Evolutionary conservation across 2,888 invertebrate species (phyloP), one percentile per base, ranked within the genome.

Genomic region (Philereme transversata): DNA sequence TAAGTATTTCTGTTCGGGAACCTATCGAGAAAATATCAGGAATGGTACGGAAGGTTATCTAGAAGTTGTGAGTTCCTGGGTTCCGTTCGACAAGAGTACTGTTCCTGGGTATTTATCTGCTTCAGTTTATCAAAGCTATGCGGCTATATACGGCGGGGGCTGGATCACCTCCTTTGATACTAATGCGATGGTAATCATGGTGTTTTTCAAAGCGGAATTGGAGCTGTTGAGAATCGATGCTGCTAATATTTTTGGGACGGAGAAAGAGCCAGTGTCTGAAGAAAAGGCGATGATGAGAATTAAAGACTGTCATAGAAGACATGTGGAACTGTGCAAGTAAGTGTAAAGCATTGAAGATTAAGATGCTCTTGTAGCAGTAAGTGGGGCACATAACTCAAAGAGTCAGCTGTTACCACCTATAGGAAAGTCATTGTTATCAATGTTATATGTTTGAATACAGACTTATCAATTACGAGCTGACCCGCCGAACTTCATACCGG

Each of bases 81-180:
- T 89, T 0, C 90, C 91, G 0, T 90, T 88, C 41, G 73, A 88
- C 60, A 91, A 91, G 62, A 86, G 72, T 11, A 79, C 71, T 0
- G 6, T 75, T 0, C 10, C 61, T 5, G 88, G 90, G 0, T 87
- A 88, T 61, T 47, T 89, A 5, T 67, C 63, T 0, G 87, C 89
- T 0, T 88, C 83, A 0, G 41, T 71, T 0, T 81, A 77, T 40
- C 90, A 91, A 69, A 83, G 81, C n/a, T 88, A 80, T 48, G 87
- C 82, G 0, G 81, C 89, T 0, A 80, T 88, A 0, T 87, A 87
- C 4, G 91, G 88, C 0, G 86, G 86, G 0, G 89, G 89, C 0
- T 90, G 88, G 89, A 90, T 91, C 5, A 88, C 88, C 0, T 86
- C 90, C 0, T 90, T 86, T 51, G 91, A 91, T 60, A 82, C 87